Conservation (phyloP, 2,797 vertebrate species). For the Enteromius paludinosus region DNA sequence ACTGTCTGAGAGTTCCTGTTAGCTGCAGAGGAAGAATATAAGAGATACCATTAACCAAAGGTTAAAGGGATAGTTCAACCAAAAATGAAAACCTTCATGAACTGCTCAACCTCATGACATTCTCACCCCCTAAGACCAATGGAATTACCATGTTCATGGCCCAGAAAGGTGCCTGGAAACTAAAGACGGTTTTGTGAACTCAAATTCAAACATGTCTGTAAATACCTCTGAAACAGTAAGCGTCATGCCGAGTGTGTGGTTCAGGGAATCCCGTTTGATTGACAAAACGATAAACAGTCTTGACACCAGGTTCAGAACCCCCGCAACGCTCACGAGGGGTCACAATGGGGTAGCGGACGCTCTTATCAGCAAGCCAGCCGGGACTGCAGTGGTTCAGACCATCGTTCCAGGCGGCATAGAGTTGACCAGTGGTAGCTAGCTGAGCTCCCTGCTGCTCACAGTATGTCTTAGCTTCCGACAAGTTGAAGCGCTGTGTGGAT, state of each 20-base stretch:
- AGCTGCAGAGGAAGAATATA: conserved; percentile 60
- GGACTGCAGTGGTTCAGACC: conserved; percentile 91
- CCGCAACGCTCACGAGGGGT: conserved; percentile 89
- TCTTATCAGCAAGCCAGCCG: conserved; percentile 92
- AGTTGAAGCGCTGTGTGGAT: conserved; percentile 78
- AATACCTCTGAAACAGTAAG: conserved; percentile 91
- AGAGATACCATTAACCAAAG: background rate
- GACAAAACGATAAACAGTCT: conserved; percentile 88
- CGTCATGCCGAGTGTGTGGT: conserved; percentile 81
- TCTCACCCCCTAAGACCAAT: background rate
- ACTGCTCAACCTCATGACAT: background rate
- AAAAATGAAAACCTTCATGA: background rate
- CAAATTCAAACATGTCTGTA: background rate
- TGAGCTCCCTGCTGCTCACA: conserved; percentile 80
- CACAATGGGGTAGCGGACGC: conserved; percentile 91
- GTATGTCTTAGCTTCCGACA: conserved; percentile 82
- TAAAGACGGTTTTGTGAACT: background rate
- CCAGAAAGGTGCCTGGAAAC: background rate
- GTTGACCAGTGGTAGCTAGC: conserved; percentile 87
- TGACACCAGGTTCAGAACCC: conserved; percentile 85
- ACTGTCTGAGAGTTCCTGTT: conserved; percentile 72
- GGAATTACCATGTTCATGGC: background rate
- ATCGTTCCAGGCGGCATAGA: conserved; percentile 89
- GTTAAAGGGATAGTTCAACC: background rate
- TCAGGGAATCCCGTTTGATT: conserved; percentile 95